A percentile compares a stretch with the other conserved stretches of the same genome.
These are phyloP conservation scores for Ptychadena robeensis DNA, from an alignment of 2,797 vertebrate genomes.

Conservation along the genomic window DNA sequence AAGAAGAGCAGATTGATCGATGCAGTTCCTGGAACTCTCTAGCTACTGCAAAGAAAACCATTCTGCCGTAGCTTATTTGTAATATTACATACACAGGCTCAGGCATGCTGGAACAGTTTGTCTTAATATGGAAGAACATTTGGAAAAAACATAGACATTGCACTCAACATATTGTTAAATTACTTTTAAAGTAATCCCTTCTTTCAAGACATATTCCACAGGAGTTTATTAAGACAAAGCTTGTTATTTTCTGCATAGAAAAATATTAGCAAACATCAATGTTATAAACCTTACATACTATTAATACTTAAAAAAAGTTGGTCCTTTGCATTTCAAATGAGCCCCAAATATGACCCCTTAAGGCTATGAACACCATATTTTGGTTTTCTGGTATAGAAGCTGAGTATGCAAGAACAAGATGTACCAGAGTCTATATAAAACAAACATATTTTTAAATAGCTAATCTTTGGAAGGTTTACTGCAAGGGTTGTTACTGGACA, in stretches of 20 bases:
- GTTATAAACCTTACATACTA: not conserved
- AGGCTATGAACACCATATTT: not conserved
- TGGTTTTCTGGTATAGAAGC: not conserved
- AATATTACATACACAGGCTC: not conserved
- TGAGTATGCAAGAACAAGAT: too few species aligned
- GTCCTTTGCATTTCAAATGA: not conserved
- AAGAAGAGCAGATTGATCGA: constrained; percentile 15
- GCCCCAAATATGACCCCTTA: not conserved
- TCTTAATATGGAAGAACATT: not conserved
- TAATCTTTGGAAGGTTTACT: too few species aligned
- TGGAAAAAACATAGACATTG: not conserved
- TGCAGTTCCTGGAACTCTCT: constrained; percentile 38
- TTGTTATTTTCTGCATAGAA: not conserved
- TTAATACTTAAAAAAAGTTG: not conserved
- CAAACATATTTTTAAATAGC: too few species aligned
- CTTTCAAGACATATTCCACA: not conserved
- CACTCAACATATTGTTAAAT: not conserved
- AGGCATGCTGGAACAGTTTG: not conserved
- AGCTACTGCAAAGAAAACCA: not conserved
- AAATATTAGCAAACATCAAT: too few species aligned
- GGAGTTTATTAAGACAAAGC: not conserved
- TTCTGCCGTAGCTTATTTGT: not conserved
- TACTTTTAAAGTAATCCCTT: not conserved
- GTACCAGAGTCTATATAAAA: too few species aligned
- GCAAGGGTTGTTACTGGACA: too few species aligned